Conservation (phyloP, 2,113 vertebrate genomes). For the Chionomys nivalis region DNA sequence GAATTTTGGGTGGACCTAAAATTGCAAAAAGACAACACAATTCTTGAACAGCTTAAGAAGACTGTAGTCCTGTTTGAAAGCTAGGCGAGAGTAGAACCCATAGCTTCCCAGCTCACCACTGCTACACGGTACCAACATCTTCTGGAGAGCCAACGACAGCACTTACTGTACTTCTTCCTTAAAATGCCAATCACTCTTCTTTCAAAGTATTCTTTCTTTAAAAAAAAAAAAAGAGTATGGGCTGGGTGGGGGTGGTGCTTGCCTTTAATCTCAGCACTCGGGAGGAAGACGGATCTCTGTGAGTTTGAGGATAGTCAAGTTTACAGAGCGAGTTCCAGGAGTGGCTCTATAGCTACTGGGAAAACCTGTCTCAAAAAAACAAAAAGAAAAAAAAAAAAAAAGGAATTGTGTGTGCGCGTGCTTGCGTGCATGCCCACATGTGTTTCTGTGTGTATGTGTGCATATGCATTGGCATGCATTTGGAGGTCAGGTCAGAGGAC, state of each 20-base stretch:
- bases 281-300: too few species aligned
- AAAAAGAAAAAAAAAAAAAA: too few species aligned
- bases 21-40: conserved; percentile 1
- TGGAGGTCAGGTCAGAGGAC: background rate
- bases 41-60: background rate
- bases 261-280: too few species aligned
- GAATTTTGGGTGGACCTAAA: conserved; percentile 21
- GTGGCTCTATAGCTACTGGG: too few species aligned
- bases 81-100: background rate
- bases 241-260: too few species aligned
- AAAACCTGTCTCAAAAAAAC: too few species aligned
- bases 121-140: background rate
- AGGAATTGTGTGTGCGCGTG: background rate
- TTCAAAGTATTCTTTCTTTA: background rate
- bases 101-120: background rate
- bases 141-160: background rate
- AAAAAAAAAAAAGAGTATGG: background rate
- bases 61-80: background rate
- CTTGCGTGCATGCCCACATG: too few species aligned
- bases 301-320: too few species aligned
- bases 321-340: too few species aligned
- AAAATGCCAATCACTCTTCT: background rate
- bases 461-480: too few species aligned
- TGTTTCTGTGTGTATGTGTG: background rate
- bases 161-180: background rate